These are phyloP conservation scores for Paraplagusia blochii DNA, from an alignment of 2,113 vertebrate genomes.

Conservation along the genomic window DNA sequence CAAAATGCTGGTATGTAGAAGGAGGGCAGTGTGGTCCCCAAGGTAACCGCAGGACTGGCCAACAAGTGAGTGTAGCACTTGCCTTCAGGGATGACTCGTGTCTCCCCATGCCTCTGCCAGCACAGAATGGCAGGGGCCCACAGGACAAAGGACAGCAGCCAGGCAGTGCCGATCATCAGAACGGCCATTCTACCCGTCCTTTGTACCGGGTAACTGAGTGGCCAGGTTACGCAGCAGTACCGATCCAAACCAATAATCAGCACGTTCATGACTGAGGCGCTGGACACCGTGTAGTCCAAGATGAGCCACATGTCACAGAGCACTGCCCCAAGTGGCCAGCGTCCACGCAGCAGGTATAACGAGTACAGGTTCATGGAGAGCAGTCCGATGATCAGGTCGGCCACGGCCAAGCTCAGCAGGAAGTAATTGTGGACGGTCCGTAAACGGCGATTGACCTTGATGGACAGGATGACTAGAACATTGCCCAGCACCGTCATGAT, in stretches of 20 bases:
- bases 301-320: conserved; percentile 90
- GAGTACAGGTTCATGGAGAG: conserved; percentile 91
- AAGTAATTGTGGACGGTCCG: conserved; percentile 95
- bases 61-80: conserved; percentile 90
- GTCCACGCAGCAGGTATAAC: conserved; percentile 83
- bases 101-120: conserved; percentile 85
- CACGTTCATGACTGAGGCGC: conserved; percentile 90
- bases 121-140: conserved; percentile 92
- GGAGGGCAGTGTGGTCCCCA: conserved; percentile 85
- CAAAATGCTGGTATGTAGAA: conserved; percentile 90
- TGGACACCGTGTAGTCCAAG: conserved; percentile 87
- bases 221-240: conserved; percentile 91
- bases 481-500: conserved; percentile 87
- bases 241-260: conserved; percentile 92
- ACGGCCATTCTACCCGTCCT: conserved; percentile 83
- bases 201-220: conserved; percentile 84
- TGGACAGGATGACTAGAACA: conserved; percentile 88
- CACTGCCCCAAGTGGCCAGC: conserved; percentile 85
- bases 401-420: conserved; percentile 88
- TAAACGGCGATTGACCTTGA: conserved; percentile 89
- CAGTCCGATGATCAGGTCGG: conserved; percentile 85
- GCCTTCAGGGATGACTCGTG: conserved; percentile 76
- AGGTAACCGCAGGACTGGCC: conserved; percentile 84
- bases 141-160: conserved; percentile 87
- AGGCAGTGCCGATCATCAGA: conserved; percentile 84